Evolutionary conservation across 2,797 vertebrate genomes (phyloP), one percentile per base, ranked within the genome.

Genomic region (Megaceryle alcyon): DNA sequence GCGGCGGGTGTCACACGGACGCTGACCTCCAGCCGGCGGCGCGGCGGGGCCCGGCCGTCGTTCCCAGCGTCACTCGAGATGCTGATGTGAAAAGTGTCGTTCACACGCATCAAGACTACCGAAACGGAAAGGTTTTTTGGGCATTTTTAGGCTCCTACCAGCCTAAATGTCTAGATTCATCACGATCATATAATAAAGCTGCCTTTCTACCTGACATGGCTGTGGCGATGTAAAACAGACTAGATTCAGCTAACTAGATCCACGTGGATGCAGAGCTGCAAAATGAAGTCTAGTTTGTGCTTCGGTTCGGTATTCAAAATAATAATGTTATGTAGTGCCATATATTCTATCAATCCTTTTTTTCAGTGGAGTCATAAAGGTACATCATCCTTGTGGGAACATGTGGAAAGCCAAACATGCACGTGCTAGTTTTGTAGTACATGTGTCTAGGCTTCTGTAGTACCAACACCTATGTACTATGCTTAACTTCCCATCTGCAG

Each of bases 331-430:
- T 0, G 31, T 31, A 14, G 49, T 16, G 60, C n/a, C 17, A 8
- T 6, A 12, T 28, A 51, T 28, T 17, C 49, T 0, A 6, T 16
- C 17, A 11, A 1, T 10, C 0, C 2, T 51, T 39, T 51, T 46
- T 70, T 44, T 21, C 46, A 35, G 26, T 7, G 16, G 9, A 63
- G 28, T 53, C 57, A 33, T 25, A 39, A 71, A 56, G 48, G 31
- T 9, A 2, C 10, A 6, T 43, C 6, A 15, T 12, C 28, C 70
- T n/a, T 4, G 17, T 6, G 71, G n/a, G 53, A 82, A 18, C 48
- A 60, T 46, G 1, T 23, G 51, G 51, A 11, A 43, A 43, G 63
- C 29, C 75, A 44, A 18, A 46, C 63, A 11, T 1, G 0, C 37
- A 16, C 68, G 3, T 18, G 12, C 28, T 14, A 3, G 2, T 16